These are phyloP conservation scores for Odontomyia ornata DNA, from an alignment of 2,888 invertebrate species.

Conservation along the genomic window DNA sequence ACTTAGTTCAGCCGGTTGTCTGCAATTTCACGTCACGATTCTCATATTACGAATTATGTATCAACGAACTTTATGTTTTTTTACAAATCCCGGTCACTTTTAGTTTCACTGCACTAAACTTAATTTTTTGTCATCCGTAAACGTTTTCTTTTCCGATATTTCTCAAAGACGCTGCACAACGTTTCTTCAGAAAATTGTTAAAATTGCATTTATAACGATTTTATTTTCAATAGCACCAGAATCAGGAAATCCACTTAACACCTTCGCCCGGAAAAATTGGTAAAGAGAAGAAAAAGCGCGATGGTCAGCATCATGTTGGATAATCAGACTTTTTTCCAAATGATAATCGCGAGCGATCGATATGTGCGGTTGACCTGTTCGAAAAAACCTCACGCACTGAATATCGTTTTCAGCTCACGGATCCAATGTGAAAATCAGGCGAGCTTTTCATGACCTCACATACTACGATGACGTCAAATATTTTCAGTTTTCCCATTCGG, in stretches of 20 bases:
- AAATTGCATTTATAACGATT: neutral
- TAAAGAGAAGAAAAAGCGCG: neutral
- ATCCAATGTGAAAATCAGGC: neutral
- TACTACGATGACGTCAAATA: conserved; percentile 14
- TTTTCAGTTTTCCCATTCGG: conserved; percentile 16
- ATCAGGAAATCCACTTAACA: conserved; percentile 14
- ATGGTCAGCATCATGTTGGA: neutral
- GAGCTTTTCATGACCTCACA: conserved; percentile 41
- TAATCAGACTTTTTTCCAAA: neutral
- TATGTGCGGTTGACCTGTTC: conserved; percentile 28
- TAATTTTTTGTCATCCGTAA: neutral
- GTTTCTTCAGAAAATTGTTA: neutral
- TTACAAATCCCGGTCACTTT: too few species aligned
- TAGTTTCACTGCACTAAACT: conserved; percentile 1
- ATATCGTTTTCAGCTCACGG: conserved; percentile 9
- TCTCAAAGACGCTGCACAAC: too few species aligned
- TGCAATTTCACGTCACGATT: neutral
- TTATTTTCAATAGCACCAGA: conserved; percentile 6
- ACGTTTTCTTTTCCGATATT: too few species aligned
- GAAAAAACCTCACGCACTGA: conserved; percentile 34
- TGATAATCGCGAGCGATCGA: conserved; percentile 21
- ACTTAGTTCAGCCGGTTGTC: neutral
- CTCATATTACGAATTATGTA: too few species aligned
- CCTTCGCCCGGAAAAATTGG: neutral
- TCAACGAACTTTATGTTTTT: too few species aligned